Percentiles rank a stretch among this genome's conserved stretches.
These are phyloP conservation scores for Cyanoramphus novaezelandiae DNA, from an alignment of 2,113 vertebrate species.

Conservation along the genomic window DNA sequence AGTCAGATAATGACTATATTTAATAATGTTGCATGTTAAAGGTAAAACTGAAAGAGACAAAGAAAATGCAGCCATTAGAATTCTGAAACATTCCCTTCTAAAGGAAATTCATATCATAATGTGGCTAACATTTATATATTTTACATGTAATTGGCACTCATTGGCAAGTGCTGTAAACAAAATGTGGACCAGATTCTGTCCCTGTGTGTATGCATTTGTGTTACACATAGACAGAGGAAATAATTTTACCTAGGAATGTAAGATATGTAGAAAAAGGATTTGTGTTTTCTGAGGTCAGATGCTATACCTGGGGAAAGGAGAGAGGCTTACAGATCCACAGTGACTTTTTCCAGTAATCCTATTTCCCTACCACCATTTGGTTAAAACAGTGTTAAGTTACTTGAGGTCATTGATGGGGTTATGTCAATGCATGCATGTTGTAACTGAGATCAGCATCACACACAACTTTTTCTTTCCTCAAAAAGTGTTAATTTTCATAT, in stretches of 20 bases:
- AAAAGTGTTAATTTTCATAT: neutral
- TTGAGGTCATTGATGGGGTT: neutral
- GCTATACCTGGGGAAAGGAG: neutral
- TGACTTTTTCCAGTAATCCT: neutral
- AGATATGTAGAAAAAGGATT: neutral
- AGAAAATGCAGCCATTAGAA: slow-evolving; percentile 39
- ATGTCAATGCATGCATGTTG: neutral
- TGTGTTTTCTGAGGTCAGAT: neutral
- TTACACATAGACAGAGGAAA: neutral
- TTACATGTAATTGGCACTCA: neutral
- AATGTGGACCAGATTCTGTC: neutral
- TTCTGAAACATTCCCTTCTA: slow-evolving; percentile 25
- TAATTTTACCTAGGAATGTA: neutral
- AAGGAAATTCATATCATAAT: neutral
- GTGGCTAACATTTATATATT: neutral
- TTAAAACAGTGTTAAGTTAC: neutral
- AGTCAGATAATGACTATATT: neutral
- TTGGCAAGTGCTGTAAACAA: neutral
- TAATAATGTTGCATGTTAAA: neutral
- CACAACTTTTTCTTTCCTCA: neutral
- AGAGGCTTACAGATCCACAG: neutral
- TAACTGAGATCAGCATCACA: neutral
- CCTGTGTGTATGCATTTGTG: neutral
- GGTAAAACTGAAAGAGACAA: neutral
- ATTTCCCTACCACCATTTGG: neutral